These are phyloP conservation scores for Pygmarrhopalites habei DNA, from an alignment of 1,140 invertebrate species.

Conservation along the genomic window DNA sequence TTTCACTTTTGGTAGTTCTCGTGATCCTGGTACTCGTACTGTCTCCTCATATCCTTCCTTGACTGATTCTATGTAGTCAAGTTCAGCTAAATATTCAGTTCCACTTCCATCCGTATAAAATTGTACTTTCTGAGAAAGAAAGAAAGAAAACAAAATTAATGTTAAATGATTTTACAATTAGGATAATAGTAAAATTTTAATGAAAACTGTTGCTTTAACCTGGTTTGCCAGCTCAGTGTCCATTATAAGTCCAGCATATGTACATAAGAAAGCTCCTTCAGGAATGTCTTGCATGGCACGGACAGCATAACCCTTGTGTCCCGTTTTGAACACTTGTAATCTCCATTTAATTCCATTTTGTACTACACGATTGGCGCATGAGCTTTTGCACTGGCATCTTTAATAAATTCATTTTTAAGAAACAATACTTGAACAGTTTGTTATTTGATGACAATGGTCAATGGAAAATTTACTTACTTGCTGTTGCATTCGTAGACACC, in stretches of 20 bases:
- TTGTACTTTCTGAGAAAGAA: too few species aligned
- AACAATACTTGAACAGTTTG: too few species aligned
- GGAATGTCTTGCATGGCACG: conserved; percentile 91
- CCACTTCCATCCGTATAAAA: too few species aligned
- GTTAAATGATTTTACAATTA: too few species aligned
- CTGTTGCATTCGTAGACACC: conserved; percentile 95
- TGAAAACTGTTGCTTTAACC: too few species aligned
- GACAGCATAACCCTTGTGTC: conserved; percentile 86
- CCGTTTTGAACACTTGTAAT: conserved; percentile 58
- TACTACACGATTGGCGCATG: conserved; percentile 77
- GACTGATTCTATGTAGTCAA: conserved; percentile 91
- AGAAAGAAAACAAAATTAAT: too few species aligned
- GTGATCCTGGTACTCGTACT: conserved; percentile 42
- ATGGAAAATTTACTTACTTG: conserved; percentile 48
- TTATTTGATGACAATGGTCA: too few species aligned
- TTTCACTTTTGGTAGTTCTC: background rate
- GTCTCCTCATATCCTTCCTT: conserved; percentile 82
- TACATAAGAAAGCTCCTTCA: conserved; percentile 85
- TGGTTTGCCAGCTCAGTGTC: conserved; percentile 82
- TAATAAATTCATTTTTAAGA: too few species aligned
- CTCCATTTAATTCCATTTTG: conserved; percentile 77
- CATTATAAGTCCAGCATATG: conserved; percentile 86
- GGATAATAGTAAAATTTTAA: too few species aligned
- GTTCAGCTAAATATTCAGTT: conserved; percentile 91
- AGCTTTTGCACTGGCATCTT: conserved; percentile 67